A percentile compares a stretch with the other conserved stretches of the same genome.
phyloP scores from a whole-genome alignment of 2,113 vertebrate genomes.

The Mormyrus iriodes region DNA sequence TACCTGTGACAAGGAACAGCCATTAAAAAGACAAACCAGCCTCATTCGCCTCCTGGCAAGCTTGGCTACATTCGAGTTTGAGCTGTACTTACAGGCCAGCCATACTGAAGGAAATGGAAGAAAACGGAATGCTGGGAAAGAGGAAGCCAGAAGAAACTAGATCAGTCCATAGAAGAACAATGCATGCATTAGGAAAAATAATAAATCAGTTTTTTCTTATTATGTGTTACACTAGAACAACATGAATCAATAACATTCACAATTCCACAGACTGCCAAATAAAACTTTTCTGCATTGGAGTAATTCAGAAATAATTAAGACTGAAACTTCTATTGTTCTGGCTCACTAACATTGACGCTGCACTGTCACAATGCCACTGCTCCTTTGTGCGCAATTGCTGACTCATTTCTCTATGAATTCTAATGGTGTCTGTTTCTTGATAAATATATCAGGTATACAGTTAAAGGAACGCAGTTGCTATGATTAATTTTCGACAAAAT shows the following conservation, averaged over 20 bases:
- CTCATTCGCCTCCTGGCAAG: not conserved
- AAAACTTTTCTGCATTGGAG: not conserved
- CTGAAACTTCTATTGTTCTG: not conserved
- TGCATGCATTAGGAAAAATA: not conserved
- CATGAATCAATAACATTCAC: not conserved
- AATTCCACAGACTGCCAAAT: not conserved
- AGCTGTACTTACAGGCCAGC: slow-evolving; percentile 71
- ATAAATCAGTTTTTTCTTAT: too few relatives aligned
- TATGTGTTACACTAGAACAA: not conserved
- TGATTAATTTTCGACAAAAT: not conserved
- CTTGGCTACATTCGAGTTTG: not conserved
- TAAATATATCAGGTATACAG: not conserved
- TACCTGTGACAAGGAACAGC: slow-evolving; percentile 42
- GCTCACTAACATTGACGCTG: not conserved
- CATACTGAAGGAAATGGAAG: slow-evolving; percentile 61
- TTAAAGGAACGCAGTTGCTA: not conserved
- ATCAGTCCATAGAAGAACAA: not conserved
- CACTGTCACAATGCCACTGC: not conserved
- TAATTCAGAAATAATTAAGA: not conserved
- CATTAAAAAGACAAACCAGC: not conserved
- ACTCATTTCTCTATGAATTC: not conserved
- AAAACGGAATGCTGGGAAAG: slow-evolving; percentile 60
- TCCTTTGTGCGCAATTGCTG: not conserved
- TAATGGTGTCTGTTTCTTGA: not conserved
- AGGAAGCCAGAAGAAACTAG: not conserved